Conservation (phyloP, 2,113 vertebrate genomes). For the Dipodomys merriami region DNA sequence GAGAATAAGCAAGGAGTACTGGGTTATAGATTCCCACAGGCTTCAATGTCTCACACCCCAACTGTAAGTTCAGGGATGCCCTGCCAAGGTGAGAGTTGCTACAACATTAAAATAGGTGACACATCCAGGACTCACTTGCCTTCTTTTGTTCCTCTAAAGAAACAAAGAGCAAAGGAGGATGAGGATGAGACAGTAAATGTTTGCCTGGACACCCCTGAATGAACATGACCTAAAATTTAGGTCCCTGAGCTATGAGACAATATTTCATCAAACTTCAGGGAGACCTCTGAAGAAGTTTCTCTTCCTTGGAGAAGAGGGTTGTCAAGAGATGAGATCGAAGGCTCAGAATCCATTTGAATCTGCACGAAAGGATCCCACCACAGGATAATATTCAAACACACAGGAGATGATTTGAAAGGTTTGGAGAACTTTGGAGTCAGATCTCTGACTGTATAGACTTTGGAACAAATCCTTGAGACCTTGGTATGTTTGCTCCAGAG, state of each 20-base stretch:
- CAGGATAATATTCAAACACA: background rate
- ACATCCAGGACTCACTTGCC: rapidly evolving
- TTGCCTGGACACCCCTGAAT: background rate
- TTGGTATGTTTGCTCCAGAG: background rate
- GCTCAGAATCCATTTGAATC: background rate
- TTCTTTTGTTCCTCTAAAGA: background rate
- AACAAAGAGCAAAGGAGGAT: background rate
- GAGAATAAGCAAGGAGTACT: background rate
- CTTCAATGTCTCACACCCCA: background rate
- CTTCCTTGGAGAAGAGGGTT: background rate
- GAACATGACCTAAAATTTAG: background rate
- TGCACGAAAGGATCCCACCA: background rate
- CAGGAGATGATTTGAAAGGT: background rate
- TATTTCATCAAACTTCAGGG: background rate
- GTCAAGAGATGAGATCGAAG: background rate
- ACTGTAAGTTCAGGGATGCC: background rate
- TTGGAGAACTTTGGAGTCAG: background rate
- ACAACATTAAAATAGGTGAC: background rate
- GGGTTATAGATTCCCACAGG: background rate
- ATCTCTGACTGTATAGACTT: background rate
- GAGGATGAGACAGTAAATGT: background rate
- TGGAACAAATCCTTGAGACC: background rate
- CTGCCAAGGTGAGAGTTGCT: background rate
- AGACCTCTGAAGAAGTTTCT: background rate
- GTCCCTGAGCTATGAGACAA: background rate